Evolutionary conservation across 2,113 vertebrate species (phyloP).

Genomic region (Nipponia nippon): DNA sequence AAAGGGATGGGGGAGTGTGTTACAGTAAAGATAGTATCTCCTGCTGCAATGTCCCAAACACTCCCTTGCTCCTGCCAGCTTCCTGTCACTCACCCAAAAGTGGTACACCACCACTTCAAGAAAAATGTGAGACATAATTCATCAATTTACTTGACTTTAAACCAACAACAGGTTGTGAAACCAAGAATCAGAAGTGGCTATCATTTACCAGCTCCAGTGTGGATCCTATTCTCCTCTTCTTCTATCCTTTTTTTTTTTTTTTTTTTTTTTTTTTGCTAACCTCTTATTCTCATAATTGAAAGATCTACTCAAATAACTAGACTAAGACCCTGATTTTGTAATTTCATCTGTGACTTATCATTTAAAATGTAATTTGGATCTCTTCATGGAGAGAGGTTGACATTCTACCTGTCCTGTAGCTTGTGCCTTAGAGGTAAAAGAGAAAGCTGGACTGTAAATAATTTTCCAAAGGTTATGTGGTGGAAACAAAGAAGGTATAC

Average conservation of each 20-base stretch:
- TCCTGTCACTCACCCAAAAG: background rate
- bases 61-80: background rate
- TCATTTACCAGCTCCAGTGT: background rate
- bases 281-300: background rate
- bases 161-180: background rate
- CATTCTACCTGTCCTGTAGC: background rate
- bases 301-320: background rate
- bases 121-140: background rate
- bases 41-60: background rate
- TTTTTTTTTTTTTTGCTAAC: background rate
- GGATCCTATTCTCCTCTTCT: background rate
- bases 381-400: background rate
- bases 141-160: background rate
- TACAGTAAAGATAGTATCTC: background rate
- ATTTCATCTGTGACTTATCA: background rate
- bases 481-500: background rate
- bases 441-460: background rate
- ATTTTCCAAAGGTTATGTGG: background rate
- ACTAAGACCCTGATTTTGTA: background rate
- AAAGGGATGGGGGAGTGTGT: background rate
- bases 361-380: background rate
- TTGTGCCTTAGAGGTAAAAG: background rate
- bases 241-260: background rate
- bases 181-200: background rate
- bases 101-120: background rate